phyloP scores from a whole-genome alignment of 53 echinoderm and acorn worm species.

The Mesocentrotus franciscanus region DNA sequence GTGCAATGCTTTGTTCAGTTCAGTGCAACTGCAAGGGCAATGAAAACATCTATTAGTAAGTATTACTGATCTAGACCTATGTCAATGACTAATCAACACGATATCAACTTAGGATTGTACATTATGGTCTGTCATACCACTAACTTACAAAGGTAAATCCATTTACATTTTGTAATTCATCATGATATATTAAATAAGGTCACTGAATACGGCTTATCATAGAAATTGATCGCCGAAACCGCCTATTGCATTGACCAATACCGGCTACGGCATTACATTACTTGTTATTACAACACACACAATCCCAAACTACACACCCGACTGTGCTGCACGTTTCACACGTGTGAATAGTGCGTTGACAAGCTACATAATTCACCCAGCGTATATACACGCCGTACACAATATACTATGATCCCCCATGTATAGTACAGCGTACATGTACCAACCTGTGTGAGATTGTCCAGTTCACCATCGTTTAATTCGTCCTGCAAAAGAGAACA shows the following conservation, averaged over 20 bases:
- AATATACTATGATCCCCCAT: slow-evolving; percentile 24
- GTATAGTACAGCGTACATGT: not conserved
- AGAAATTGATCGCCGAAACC: not conserved
- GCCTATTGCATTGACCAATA: not conserved
- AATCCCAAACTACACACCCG: not conserved
- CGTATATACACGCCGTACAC: slow-evolving; percentile 40
- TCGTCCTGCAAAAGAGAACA: slow-evolving; percentile 62
- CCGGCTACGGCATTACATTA: not conserved
- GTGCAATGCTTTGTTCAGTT: not conserved
- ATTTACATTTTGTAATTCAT: not conserved
- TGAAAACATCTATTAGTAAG: not conserved
- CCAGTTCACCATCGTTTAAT: slow-evolving; percentile 22
- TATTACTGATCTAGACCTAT: too few species aligned
- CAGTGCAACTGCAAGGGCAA: not conserved
- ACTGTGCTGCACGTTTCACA: slow-evolving; percentile 29
- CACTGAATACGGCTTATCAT: not conserved
- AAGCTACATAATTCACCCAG: slow-evolving; percentile 27
- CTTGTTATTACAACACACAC: not conserved
- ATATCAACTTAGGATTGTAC: not conserved
- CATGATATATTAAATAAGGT: not conserved
- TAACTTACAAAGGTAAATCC: not conserved
- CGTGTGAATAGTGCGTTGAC: slow-evolving; percentile 50
- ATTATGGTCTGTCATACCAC: not conserved
- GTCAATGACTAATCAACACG: not conserved
- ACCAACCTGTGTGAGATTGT: slow-evolving; percentile 56